Percentiles rank a stretch among this genome's conserved stretches.
phyloP scores from a whole-genome alignment of 1,140 invertebrate genomes.

The Delia radicum region DNA sequence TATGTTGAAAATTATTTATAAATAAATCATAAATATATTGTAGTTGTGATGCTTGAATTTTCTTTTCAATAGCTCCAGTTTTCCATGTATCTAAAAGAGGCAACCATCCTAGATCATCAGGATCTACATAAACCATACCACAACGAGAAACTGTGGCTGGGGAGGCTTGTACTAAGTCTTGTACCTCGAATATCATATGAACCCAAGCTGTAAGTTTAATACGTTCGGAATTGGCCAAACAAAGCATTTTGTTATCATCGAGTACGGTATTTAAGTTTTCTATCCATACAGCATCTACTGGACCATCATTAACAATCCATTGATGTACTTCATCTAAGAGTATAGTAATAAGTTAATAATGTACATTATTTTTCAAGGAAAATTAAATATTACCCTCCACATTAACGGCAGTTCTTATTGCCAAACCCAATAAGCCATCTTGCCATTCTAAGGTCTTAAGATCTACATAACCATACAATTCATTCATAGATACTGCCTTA shows the following conservation, averaged over 20 bases:
- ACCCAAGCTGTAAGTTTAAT: slow-evolving; percentile 83
- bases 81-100: slow-evolving; percentile 82
- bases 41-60: slow-evolving; percentile 60
- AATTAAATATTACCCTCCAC: slow-evolving; percentile 57
- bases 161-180: slow-evolving; percentile 81
- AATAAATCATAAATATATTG: slow-evolving; percentile 65
- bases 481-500: slow-evolving; percentile 84
- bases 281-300: slow-evolving; percentile 93
- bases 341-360: neutral
- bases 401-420: slow-evolving; percentile 68
- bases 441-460: slow-evolving; percentile 84
- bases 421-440: slow-evolving; percentile 78
- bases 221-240: slow-evolving; percentile 82
- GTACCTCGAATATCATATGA: slow-evolving; percentile 87
- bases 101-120: slow-evolving; percentile 75
- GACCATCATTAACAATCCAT: slow-evolving; percentile 86
- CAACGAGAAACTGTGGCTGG: slow-evolving; percentile 85
- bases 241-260: slow-evolving; percentile 93
- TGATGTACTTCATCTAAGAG: slow-evolving; percentile 67
- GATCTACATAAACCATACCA: slow-evolving; percentile 91
- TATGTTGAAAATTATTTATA: slow-evolving; percentile 63
- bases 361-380: neutral
- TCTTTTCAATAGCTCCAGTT: slow-evolving; percentile 59
- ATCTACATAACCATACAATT: slow-evolving; percentile 87
- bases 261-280: slow-evolving; percentile 93